These are phyloP conservation scores for Drosophila mauritiana DNA, from an alignment of 1,140 invertebrate genomes.

Conservation along the genomic window DNA sequence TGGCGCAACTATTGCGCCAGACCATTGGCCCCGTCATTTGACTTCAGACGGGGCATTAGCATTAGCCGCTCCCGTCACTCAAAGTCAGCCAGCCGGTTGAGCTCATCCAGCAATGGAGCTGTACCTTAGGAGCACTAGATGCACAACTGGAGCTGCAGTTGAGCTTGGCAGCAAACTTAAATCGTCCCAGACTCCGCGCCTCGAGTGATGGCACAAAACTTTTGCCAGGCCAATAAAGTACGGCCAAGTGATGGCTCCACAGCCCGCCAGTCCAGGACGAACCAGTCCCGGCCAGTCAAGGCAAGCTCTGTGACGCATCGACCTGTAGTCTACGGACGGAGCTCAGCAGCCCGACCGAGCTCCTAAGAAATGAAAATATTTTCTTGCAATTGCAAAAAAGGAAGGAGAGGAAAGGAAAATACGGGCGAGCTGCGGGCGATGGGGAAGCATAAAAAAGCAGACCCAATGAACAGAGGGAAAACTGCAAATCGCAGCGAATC, in stretches of 20 bases:
- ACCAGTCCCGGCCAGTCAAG: conserved; percentile 6
- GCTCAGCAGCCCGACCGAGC: background rate
- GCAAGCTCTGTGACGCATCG: conserved; percentile 28
- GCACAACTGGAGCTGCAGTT: conserved; percentile 3
- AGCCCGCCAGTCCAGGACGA: background rate
- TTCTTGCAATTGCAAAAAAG: conserved; percentile 46
- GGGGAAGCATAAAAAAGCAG: conserved; percentile 23
- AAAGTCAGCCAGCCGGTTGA: conserved; percentile 51
- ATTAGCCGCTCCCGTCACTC: conserved; percentile 58
- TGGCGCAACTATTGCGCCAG: conserved; percentile 60
- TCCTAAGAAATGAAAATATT: conserved; percentile 69
- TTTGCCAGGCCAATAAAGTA: conserved; percentile 60
- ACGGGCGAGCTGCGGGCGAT: background rate
- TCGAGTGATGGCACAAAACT: conserved; percentile 61
- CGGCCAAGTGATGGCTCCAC: conserved; percentile 18
- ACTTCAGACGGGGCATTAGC: conserved; percentile 23
- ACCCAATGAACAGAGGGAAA: conserved; percentile 43
- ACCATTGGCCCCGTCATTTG: conserved; percentile 10
- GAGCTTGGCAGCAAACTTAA: conserved; percentile 46
- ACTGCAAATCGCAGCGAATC: conserved; percentile 55
- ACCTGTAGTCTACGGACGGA: conserved; percentile 3
- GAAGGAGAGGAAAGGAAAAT: background rate
- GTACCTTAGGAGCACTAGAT: background rate
- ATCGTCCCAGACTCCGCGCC: conserved; percentile 39
- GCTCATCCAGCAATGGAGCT: conserved; percentile 10